phyloP scores from a whole-genome alignment of 1,140 invertebrate species.

The Aphidius ervi region DNA sequence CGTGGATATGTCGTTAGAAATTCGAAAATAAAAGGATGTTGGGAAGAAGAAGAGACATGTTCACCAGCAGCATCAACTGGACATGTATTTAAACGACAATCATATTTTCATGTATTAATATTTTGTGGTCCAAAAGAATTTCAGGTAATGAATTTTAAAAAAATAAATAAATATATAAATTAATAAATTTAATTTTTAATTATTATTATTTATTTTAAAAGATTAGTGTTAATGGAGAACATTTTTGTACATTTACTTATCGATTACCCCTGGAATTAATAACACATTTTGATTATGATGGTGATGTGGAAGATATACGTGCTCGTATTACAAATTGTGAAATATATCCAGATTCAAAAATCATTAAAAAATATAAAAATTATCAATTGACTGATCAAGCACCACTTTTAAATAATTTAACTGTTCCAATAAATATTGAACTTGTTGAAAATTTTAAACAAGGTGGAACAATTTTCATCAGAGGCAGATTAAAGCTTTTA shows the following conservation, averaged over 20 bases:
- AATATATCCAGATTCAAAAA: slow-evolving; percentile 53
- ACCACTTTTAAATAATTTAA: slow-evolving; percentile 33
- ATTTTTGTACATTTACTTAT: slow-evolving; percentile 67
- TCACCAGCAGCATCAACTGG: slow-evolving; percentile 44
- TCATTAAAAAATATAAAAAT: slow-evolving; percentile 31
- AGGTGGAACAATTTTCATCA: slow-evolving; percentile 50
- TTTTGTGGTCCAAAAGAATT: slow-evolving; percentile 44
- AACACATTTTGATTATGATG: slow-evolving; percentile 57
- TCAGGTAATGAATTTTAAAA: slow-evolving; percentile 30
- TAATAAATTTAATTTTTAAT: slow-evolving; percentile 13
- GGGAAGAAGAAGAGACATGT: slow-evolving; percentile 69
- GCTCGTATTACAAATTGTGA: slow-evolving; percentile 44
- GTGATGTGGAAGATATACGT: slow-evolving; percentile 54
- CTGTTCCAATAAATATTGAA: too few relatives aligned
- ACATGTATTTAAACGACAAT: slow-evolving; percentile 36
- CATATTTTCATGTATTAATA: slow-evolving; percentile 45
- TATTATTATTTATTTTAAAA: slow-evolving; percentile 33
- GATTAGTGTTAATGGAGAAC: slow-evolving; percentile 67
- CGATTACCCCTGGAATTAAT: slow-evolving; percentile 58
- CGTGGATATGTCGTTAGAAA: slow-evolving; percentile 77
- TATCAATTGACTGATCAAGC: slow-evolving; percentile 35
- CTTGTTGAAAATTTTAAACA: too few relatives aligned
- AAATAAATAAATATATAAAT: slow-evolving; percentile 14
- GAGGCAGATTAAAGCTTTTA: slow-evolving; percentile 60
- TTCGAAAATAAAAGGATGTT: slow-evolving; percentile 55